Percentiles rank a stretch among this genome's conserved stretches.
Evolutionary conservation across 2,113 vertebrate species (phyloP).

Genomic region (Chamaea fasciata): DNA sequence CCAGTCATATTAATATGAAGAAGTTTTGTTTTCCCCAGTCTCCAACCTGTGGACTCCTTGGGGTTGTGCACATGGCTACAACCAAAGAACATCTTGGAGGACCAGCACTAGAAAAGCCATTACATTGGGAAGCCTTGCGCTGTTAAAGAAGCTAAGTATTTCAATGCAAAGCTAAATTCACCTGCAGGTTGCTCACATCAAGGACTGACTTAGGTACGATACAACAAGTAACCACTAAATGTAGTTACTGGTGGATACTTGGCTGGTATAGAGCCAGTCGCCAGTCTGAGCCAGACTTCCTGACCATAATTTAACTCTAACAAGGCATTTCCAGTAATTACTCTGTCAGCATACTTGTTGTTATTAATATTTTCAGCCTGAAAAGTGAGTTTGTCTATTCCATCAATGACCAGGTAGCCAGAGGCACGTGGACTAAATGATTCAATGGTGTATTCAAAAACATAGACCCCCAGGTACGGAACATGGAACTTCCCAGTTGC

Average conservation of each 20-base stretch:
- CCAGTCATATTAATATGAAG: neutral
- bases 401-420: conserved; percentile 78
- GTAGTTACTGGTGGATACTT: conserved; percentile 78
- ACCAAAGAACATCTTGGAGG: neutral
- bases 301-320: conserved; percentile 81
- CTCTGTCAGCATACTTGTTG: conserved; percentile 58
- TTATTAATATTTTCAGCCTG: conserved; percentile 68
- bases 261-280: conserved; percentile 70
- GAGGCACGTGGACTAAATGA: conserved; percentile 71
- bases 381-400: conserved; percentile 77
- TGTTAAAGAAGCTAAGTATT: neutral
- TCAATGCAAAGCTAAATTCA: neutral
- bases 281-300: conserved; percentile 78
- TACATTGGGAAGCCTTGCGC: neutral
- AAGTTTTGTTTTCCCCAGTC: neutral
- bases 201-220: conserved; percentile 67
- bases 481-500: conserved; percentile 76
- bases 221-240: conserved; percentile 79
- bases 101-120: neutral
- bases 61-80: neutral
- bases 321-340: conserved; percentile 78
- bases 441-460: conserved; percentile 80
- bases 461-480: conserved; percentile 78
- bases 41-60: neutral
- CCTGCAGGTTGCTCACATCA: neutral